Conservation (phyloP, 2,888 invertebrate species). For the Aphrophora alni region DNA sequence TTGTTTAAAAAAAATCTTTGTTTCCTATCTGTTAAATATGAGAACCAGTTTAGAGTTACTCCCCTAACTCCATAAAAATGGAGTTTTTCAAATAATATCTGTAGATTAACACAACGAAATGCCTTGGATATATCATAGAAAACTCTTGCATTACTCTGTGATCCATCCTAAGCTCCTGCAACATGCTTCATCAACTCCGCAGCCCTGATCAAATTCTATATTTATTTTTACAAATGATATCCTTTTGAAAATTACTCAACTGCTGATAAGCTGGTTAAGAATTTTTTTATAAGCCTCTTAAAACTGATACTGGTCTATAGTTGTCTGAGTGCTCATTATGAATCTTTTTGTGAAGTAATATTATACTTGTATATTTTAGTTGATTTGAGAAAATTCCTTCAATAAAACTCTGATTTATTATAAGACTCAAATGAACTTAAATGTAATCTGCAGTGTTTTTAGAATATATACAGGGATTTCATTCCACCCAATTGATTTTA, state of each 20-base stretch:
- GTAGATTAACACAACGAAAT: not conserved
- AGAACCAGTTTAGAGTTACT: not conserved
- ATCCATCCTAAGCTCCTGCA: not conserved
- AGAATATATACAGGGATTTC: not conserved
- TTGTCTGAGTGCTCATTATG: not conserved
- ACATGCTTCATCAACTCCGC: not conserved
- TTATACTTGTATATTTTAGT: not conserved
- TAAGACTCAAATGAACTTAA: not conserved
- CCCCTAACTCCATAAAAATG: not conserved
- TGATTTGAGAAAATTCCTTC: not conserved
- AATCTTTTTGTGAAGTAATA: not conserved
- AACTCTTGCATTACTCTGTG: not conserved
- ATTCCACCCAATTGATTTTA: not conserved
- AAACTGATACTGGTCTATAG: not conserved
- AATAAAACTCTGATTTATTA: not conserved
- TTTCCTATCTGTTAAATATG: not conserved
- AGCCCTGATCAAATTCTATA: not conserved
- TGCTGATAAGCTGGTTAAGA: not conserved
- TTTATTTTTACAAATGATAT: not conserved
- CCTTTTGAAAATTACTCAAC: not conserved
- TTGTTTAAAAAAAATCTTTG: not conserved
- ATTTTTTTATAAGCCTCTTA: not conserved
- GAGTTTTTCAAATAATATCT: not conserved
- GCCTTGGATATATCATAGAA: not conserved
- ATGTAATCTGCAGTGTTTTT: not conserved